Conservation (phyloP, 2,888 invertebrate genomes). For the Chloroclystis v-ata region DNA sequence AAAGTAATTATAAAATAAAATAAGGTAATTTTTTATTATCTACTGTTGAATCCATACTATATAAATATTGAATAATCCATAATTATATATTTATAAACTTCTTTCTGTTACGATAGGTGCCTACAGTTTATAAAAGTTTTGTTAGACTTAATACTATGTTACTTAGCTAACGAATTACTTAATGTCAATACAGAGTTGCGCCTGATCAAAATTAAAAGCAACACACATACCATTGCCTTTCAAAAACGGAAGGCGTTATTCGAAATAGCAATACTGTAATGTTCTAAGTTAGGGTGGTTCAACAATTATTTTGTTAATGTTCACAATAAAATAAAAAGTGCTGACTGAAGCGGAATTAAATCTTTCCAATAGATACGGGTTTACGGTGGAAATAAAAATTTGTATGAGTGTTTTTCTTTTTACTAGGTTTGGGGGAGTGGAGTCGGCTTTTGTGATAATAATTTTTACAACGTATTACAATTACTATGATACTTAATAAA, state of each 20-base stretch:
- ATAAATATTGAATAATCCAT: no score
- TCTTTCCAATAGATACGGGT: constrained; percentile 54
- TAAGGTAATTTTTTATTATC: no score
- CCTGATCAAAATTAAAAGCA: constrained; percentile 32
- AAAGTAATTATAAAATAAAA: no score
- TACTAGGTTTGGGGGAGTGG: constrained; percentile 16
- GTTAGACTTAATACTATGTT: no score
- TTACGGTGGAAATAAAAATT: constrained; percentile 59
- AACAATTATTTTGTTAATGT: constrained; percentile 57
- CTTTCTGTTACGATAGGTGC: no score
- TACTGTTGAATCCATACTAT: no score
- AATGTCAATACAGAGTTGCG: constrained; percentile 1
- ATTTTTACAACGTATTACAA: no score
- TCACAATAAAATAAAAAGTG: constrained; percentile 64
- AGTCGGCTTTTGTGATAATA: constrained; percentile 8
- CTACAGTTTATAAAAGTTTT: no score
- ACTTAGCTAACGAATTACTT: no score
- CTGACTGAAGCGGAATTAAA: constrained; percentile 64
- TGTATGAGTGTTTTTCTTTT: constrained; percentile 48
- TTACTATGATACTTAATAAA: background rate
- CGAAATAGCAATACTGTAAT: constrained; percentile 27
- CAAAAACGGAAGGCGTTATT: constrained; percentile 44
- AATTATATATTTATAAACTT: no score
- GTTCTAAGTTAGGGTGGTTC: constrained; percentile 30
- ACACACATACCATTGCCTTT: constrained; percentile 44